phyloP scores from a whole-genome alignment of 1,140 invertebrate genomes.

The Euura lappo region DNA sequence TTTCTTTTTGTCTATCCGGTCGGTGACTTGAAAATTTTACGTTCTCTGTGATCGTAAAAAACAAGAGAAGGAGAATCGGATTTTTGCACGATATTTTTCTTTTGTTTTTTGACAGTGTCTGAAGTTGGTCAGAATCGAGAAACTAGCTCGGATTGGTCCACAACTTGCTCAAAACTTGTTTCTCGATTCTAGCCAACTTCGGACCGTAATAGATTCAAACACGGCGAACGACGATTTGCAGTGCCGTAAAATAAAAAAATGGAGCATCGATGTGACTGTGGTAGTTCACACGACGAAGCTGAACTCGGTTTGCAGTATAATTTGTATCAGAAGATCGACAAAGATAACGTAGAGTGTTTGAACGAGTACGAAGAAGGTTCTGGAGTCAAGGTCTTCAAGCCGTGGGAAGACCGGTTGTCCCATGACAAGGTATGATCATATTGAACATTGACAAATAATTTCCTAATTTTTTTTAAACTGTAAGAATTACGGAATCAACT shows the following conservation, averaged over 20 bases:
- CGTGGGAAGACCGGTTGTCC: slow-evolving; percentile 87
- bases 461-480: neutral
- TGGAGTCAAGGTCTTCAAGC: slow-evolving; percentile 88
- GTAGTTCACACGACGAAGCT: slow-evolving; percentile 35
- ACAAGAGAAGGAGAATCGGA: no score
- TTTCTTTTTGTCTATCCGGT: no score
- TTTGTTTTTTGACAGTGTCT: no score
- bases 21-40: no score
- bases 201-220: no score
- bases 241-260: slow-evolving; percentile 20
- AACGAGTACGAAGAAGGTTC: slow-evolving; percentile 87
- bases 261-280: slow-evolving; percentile 42
- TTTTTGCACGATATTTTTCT: no score
- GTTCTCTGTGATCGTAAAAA: no score
- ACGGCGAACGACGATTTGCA: no score
- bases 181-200: no score
- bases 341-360: slow-evolving; percentile 86
- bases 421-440: slow-evolving; percentile 69
- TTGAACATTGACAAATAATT: slow-evolving; percentile 23
- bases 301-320: slow-evolving; percentile 87
- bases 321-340: slow-evolving; percentile 89
- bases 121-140: no score
- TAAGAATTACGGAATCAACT: neutral
- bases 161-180: no score
- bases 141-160: no score